Evolutionary conservation across 2,113 vertebrate genomes (phyloP).

Genomic region (Puma concolor): DNA sequence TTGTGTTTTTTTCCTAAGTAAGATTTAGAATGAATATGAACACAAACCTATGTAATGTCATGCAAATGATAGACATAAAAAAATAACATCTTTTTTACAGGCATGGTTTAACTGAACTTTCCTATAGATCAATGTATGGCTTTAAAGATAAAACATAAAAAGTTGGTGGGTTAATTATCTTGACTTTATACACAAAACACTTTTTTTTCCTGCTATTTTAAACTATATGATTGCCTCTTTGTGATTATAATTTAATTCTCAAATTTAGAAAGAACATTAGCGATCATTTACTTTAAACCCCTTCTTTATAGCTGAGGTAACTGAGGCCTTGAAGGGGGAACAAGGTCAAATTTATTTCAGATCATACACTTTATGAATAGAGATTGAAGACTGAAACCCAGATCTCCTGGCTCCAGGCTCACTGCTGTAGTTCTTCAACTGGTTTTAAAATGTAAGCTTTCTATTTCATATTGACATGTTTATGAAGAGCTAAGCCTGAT

Average conservation of each 20-base stretch:
- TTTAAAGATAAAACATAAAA: constrained; percentile 56
- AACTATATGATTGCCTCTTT: not conserved
- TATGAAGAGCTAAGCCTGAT: constrained; percentile 70
- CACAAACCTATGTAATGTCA: not conserved
- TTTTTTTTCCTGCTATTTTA: not conserved
- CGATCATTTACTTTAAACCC: not conserved
- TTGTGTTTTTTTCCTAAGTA: not conserved
- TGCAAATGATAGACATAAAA: not conserved
- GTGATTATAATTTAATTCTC: constrained; percentile 52
- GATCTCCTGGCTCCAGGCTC: not conserved
- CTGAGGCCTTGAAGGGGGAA: constrained; percentile 9
- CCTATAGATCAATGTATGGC: not conserved
- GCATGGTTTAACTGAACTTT: constrained; percentile 4
- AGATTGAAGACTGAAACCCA: not conserved
- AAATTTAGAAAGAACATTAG: constrained; percentile 37
- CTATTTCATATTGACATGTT: constrained; percentile 75
- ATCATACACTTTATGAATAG: not conserved
- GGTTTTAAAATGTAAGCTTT: constrained; percentile 58
- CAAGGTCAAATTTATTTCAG: not conserved
- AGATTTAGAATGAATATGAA: not conserved
- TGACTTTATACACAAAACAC: constrained; percentile 40
- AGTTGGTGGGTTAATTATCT: constrained; percentile 41
- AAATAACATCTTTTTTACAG: not conserved
- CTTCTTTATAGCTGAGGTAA: constrained; percentile 20
- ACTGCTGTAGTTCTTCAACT: constrained; percentile 54